phyloP scores from a whole-genome alignment of 1,140 invertebrate genomes.

The Drosophila repletoides region DNA sequence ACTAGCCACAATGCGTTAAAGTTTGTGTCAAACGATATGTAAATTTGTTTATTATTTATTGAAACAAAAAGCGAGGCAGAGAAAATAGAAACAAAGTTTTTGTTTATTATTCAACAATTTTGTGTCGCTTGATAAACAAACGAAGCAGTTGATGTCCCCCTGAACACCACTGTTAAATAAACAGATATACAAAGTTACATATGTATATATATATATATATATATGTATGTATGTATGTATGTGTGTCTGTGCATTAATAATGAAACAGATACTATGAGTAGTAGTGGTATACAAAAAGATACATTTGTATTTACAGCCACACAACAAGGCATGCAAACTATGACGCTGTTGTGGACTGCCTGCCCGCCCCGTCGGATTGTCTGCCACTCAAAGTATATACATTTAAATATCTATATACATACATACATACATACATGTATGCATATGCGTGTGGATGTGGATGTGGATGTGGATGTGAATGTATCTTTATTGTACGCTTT shows the following conservation, averaged over 20 bases:
- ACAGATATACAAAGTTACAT: conserved; percentile 28
- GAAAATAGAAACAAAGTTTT: conserved; percentile 64
- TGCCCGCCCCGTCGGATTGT: conserved; percentile 2
- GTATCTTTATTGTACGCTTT: conserved; percentile 75
- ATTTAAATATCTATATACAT: background rate
- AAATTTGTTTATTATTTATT: conserved; percentile 76
- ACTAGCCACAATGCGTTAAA: conserved; percentile 64
- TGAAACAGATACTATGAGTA: conserved; percentile 8
- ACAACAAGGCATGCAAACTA: conserved; percentile 49
- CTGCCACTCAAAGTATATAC: conserved; percentile 3
- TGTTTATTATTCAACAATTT: conserved; percentile 75
- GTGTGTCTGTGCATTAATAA: no score
- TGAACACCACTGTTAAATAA: conserved; percentile 54
- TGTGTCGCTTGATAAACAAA: conserved; percentile 77
- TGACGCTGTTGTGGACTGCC: conserved; percentile 40
- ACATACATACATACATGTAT: background rate
- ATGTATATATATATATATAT: conserved; percentile 3
- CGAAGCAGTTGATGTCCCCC: conserved; percentile 55
- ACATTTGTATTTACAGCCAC: background rate
- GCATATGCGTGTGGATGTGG: background rate
- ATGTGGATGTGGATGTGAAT: conserved; percentile 34
- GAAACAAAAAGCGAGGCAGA: conserved; percentile 40
- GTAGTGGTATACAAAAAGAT: background rate
- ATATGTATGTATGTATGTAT: background rate
- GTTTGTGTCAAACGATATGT: conserved; percentile 73